A percentile compares a stretch with the other conserved stretches of the same genome.
Evolutionary conservation across 2,113 vertebrate species (phyloP).

Genomic region (Puffinus mauretanicus): DNA sequence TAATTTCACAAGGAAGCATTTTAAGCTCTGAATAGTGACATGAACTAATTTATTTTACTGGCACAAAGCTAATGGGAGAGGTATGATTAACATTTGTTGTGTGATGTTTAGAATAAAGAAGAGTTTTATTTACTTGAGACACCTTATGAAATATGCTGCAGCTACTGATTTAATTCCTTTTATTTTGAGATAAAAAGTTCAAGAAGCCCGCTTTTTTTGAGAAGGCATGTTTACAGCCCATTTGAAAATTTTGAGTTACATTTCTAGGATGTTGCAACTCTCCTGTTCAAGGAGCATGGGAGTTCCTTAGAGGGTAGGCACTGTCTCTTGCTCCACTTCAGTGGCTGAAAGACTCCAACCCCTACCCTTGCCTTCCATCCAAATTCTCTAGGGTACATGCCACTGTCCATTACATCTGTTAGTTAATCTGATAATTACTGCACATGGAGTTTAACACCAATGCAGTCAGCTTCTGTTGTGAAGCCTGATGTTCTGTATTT

Average conservation of each 20-base stretch:
- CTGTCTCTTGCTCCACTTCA: background rate
- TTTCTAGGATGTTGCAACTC: background rate
- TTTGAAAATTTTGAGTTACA: background rate
- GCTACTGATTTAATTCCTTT: background rate
- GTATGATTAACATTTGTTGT: background rate
- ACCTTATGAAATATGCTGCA: background rate
- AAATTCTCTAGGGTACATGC: background rate
- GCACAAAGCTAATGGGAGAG: background rate
- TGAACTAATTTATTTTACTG: conserved; percentile 18
- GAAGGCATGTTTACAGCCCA: background rate
- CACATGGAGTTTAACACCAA: background rate
- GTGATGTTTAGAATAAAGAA: background rate
- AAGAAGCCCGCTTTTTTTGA: background rate
- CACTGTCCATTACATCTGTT: background rate
- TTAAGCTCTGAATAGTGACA: background rate
- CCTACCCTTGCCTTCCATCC: background rate
- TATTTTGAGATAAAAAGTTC: background rate
- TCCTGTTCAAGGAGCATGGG: background rate
- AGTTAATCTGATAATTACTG: background rate
- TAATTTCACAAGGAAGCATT: background rate
- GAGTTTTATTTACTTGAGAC: background rate
- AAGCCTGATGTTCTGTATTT: background rate
- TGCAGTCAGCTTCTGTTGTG: background rate
- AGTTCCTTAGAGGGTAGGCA: background rate
- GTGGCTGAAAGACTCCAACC: background rate